phyloP scores from a whole-genome alignment of 2,797 vertebrate genomes.

The Takifugu ocellatus region DNA sequence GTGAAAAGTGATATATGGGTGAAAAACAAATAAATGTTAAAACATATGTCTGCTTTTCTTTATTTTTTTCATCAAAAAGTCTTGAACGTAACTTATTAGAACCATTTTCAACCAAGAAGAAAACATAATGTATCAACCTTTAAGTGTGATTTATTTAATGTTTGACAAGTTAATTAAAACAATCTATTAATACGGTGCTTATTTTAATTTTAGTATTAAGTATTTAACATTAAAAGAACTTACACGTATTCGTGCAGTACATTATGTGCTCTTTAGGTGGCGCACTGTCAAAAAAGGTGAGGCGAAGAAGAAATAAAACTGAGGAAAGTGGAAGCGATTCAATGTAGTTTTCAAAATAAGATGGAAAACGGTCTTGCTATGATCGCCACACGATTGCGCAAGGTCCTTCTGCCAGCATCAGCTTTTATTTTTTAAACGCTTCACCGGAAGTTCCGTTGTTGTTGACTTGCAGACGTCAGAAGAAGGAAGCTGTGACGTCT shows the following conservation, averaged over 20 bases:
- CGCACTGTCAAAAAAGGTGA: background rate
- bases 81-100: background rate
- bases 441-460: constrained; percentile 13
- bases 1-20: constrained; percentile 72
- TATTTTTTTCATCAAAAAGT: background rate
- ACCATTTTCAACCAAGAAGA: too few species aligned
- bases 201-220: background rate
- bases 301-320: background rate
- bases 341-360: background rate
- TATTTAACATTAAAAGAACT: too few species aligned
- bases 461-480: constrained; percentile 7
- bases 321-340: background rate
- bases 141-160: too few species aligned
- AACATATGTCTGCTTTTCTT: constrained; percentile 19
- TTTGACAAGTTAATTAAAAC: too few species aligned
- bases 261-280: background rate
- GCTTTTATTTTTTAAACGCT: constrained; percentile 29
- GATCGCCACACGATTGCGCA: too few species aligned
- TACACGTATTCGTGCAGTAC: constrained; percentile 8
- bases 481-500: constrained; percentile 46
- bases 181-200: too few species aligned
- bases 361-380: too few species aligned
- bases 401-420: too few species aligned
- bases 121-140: too few species aligned
- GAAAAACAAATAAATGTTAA: constrained; percentile 53